Base-by-base conservation (phyloP, 2,113 vertebrate genomes). In the Trochalopteron elliotii region DNA sequence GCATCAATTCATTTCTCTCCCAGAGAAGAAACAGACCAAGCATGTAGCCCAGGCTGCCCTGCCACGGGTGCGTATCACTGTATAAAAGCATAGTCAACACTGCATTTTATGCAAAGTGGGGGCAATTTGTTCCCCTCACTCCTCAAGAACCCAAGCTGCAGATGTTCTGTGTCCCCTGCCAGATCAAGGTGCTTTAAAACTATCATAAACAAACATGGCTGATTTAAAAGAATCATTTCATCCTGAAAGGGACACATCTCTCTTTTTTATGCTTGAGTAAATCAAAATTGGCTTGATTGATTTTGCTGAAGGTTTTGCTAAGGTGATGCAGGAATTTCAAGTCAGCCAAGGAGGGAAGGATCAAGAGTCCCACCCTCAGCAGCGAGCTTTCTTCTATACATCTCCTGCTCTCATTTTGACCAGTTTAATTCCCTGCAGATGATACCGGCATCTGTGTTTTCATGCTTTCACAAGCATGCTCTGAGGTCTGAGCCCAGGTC, bases 141-240 rank as follows among this genome's bases (percentile, higher is more conserved):
- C 76, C 94, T 94, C 80, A 83, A 60, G 68, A 95, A 83, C 31
- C 56, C 3, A 7, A 92, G 92, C 49, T 75, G 67, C 89, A 97
- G 94, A 94, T 96, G 93, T 93, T 94, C 68, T 37, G 49, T 31
- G 78, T 94, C 65, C 28, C 64, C 64, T 81, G 44, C 45, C 86
- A 86, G 71, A 92, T 23, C 1, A 0, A 88, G 56, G 44, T 52
- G 71, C 74, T 94, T 94, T 71, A 96, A 92, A 96, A 91, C 42
- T 35, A 76, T 67, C 85, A 94, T 95, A 94, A 97, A 95, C 93
- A 95, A 96, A 89, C 85, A 90, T 0, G 2, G 35, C 24, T 91
- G 40, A 86, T 92, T 95, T 93, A 95, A 92, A 95, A 80, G 45
- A 93, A 90, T 72, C 3, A 95, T 89, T 89, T 92, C 49, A 67